These are phyloP conservation scores for Stegodyphus mimosarum DNA, from an alignment of 1,140 invertebrate genomes.

Conservation along the genomic window DNA sequence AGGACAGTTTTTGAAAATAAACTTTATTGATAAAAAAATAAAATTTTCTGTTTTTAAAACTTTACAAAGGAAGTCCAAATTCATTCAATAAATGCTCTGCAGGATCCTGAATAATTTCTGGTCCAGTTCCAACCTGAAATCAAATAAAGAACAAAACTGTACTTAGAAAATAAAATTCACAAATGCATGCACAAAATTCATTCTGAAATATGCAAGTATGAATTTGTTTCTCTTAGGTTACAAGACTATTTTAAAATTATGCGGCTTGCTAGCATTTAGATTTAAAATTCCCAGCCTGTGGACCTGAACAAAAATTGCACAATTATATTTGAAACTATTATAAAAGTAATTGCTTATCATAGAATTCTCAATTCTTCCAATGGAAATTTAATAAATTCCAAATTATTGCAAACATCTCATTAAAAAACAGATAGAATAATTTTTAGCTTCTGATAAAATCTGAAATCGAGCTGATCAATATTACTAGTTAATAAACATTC, in stretches of 20 bases:
- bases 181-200: neutral
- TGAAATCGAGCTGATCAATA: too few relatives aligned
- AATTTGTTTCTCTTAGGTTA: neutral
- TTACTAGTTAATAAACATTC: too few relatives aligned
- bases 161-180: neutral
- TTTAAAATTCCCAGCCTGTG: neutral
- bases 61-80: constrained; percentile 26
- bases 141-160: neutral
- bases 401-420: too few relatives aligned
- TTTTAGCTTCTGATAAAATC: too few relatives aligned
- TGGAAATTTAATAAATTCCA: too few relatives aligned
- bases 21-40: too few relatives aligned
- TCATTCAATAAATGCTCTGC: constrained; percentile 32
- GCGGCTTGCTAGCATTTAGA: neutral
- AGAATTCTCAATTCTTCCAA: too few relatives aligned
- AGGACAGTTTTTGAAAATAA: too few relatives aligned
- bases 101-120: constrained; percentile 3
- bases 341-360: too few relatives aligned
- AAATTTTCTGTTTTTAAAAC: too few relatives aligned
- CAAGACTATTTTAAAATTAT: too few relatives aligned
- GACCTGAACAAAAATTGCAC: neutral
- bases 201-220: neutral
- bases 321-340: neutral
- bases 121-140: constrained; percentile 44
- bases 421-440: too few relatives aligned